Evolutionary conservation across 1,140 invertebrate genomes (phyloP), one percentile per base, ranked within the genome.

Genomic region (Cydia fagiglandana): DNA sequence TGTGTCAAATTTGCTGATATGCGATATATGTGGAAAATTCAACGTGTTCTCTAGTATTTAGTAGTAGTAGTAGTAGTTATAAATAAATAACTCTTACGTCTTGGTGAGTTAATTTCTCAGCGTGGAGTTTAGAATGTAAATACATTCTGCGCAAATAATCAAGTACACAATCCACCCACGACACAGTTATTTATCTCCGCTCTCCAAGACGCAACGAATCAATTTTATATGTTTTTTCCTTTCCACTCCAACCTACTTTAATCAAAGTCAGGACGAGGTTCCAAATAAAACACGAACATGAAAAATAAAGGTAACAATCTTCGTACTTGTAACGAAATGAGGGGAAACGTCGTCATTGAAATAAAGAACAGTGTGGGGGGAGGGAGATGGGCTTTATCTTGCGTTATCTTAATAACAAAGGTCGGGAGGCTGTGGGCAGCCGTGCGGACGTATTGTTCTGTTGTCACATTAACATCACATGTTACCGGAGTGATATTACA

Each of bases 171-270:
- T 6, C 38, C 2, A 7, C 15, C 34, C 17, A 38, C 34, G 56
- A 12, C 66, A 17, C 38, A 7, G n/a, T 17, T 38, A 66, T 66
- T 66, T 66, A 66, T 66, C 64, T 66, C 64, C 64, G 15, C 64
- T 66, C 64, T 64, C 34, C 15, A 34, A n/a, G 66, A 70, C 34
- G 66, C 66, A 70, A 70, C 66, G 66, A 70, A 70, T 70, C 66
- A 70, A 70, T 70, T 70, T 70, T 70, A 70, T 70, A 70, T 70
- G 66, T 70, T 70, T 70, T 70, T 70, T 70, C 38, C 66, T 70
- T 70, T 38, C 66, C n/a, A 70, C 66, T 70, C 30, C 30, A 38
- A 45, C 66, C 34, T 70, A 70, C 66, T 70, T 70, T 70, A 70
- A 70, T 70, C 66, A 70, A 70, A 70, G 66, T 45, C 66, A 70